These are phyloP conservation scores for Hypomecis punctinalis DNA, from an alignment of 2,888 invertebrate genomes.

Conservation along the genomic window DNA sequence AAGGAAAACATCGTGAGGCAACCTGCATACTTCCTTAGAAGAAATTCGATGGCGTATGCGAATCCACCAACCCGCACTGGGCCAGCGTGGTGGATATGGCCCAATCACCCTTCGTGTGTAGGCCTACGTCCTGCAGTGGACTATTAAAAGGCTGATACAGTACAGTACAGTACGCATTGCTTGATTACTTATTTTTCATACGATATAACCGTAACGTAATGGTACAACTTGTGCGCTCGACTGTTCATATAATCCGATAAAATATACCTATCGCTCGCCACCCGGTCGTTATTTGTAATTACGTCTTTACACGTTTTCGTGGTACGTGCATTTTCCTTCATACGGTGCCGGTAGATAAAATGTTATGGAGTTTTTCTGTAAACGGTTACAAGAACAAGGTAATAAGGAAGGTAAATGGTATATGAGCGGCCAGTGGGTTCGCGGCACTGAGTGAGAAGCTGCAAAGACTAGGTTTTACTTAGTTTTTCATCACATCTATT, in stretches of 20 bases:
- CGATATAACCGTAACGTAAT: slow-evolving; percentile 7
- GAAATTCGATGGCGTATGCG: too few species aligned
- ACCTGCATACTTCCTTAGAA: too few species aligned
- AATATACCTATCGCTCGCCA: slow-evolving; percentile 70
- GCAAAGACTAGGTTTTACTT: slow-evolving; percentile 13
- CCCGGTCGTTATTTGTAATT: slow-evolving; percentile 74
- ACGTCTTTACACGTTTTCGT: slow-evolving; percentile 56
- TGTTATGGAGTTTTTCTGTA: slow-evolving; percentile 39
- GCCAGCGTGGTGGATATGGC: too few species aligned
- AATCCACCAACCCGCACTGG: too few species aligned
- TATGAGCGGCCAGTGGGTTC: slow-evolving; percentile 24
- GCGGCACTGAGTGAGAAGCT: slow-evolving; percentile 10
- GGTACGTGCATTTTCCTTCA: slow-evolving; percentile 46
- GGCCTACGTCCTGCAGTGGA: too few species aligned
- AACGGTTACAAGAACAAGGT: slow-evolving; percentile 34
- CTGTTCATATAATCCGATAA: slow-evolving; percentile 73
- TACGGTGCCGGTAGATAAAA: slow-evolving; percentile 41
- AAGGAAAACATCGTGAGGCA: too few species aligned
- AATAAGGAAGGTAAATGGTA: slow-evolving; percentile 30
- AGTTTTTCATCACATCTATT: not conserved
- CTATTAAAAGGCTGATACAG: too few species aligned
- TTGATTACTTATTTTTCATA: not conserved
- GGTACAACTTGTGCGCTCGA: slow-evolving; percentile 29
- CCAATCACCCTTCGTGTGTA: too few species aligned
- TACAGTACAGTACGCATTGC: too few species aligned